Evolutionary conservation across 1,140 invertebrate species (phyloP).

Genomic region (Saccostrea glomerata): DNA sequence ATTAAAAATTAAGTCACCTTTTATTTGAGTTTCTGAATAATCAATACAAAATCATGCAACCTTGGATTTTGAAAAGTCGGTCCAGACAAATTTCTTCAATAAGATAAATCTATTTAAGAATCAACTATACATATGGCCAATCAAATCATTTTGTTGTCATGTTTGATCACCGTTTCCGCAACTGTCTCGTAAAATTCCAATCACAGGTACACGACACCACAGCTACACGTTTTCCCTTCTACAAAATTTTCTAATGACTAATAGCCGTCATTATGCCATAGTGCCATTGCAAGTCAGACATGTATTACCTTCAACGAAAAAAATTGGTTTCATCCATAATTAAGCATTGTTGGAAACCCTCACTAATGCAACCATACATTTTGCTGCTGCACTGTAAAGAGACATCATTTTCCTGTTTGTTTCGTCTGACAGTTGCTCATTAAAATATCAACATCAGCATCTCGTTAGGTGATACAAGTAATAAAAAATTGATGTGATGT

Average conservation of each 20-base stretch:
- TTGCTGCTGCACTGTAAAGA: conserved; percentile 10
- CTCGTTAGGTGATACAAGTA: neutral
- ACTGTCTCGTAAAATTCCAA: conserved; percentile 28
- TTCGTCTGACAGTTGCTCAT: neutral
- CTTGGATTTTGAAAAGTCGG: neutral
- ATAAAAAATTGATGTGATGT: neutral
- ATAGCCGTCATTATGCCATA: neutral
- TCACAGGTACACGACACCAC: neutral
- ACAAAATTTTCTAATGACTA: conserved; percentile 19
- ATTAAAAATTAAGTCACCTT: too few relatives aligned
- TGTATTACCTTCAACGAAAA: neutral
- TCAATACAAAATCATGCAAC: too few relatives aligned
- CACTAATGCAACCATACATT: neutral
- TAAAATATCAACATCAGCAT: conserved; percentile 4
- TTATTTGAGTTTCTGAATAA: too few relatives aligned
- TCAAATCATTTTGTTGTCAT: conserved; percentile 29
- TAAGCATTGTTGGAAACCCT: neutral
- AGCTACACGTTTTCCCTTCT: conserved; percentile 3
- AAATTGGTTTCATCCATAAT: conserved; percentile 12
- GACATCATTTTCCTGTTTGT: conserved; percentile 30
- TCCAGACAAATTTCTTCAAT: neutral
- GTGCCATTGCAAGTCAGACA: neutral
- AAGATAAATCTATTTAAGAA: neutral
- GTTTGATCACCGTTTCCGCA: neutral
- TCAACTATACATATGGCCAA: neutral